Percentiles rank a stretch among this genome's conserved stretches.
These are phyloP conservation scores for Allophyes oxyacanthae DNA, from an alignment of 2,888 invertebrate genomes.

Conservation along the genomic window DNA sequence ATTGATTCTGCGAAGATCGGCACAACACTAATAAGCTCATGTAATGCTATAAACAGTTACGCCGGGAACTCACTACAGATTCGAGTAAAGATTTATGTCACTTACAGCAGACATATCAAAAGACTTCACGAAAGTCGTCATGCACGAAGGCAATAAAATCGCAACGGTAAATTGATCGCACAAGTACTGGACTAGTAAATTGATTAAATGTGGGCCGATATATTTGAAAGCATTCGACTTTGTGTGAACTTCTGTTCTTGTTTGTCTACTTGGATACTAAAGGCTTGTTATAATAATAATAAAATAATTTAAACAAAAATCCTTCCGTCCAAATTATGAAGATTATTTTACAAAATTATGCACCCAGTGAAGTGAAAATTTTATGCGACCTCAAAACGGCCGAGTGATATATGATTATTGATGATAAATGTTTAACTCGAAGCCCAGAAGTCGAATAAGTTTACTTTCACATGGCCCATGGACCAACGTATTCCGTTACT, in stretches of 20 bases:
- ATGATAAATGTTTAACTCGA: slow-evolving; percentile 32
- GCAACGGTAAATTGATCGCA: slow-evolving; percentile 54
- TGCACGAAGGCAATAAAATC: slow-evolving; percentile 51
- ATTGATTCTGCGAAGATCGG: slow-evolving; percentile 50
- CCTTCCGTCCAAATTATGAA: too few species aligned
- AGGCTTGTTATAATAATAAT: too few species aligned
- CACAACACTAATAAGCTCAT: slow-evolving; percentile 38
- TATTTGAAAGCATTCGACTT: slow-evolving; percentile 34
- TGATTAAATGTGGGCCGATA: slow-evolving; percentile 48
- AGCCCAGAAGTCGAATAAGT: slow-evolving; percentile 49
- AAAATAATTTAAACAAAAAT: neutral
- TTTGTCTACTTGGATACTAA: slow-evolving; percentile 2
- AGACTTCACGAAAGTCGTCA: slow-evolving; percentile 47
- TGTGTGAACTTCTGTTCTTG: slow-evolving; percentile 17
- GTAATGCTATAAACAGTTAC: slow-evolving; percentile 42
- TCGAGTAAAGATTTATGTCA: slow-evolving; percentile 54
- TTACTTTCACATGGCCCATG: slow-evolving; percentile 56
- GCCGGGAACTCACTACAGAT: slow-evolving; percentile 40
- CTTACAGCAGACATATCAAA: slow-evolving; percentile 40
- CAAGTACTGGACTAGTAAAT: slow-evolving; percentile 42
- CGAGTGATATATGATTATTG: slow-evolving; percentile 43
- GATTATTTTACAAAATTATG: neutral
- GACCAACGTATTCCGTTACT: slow-evolving; percentile 61
- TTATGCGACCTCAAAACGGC: slow-evolving; percentile 8
- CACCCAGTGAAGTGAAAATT: slow-evolving; percentile 13